phyloP scores from a whole-genome alignment of 1,140 invertebrate species.

The Aphelenchoides fujianensis region DNA sequence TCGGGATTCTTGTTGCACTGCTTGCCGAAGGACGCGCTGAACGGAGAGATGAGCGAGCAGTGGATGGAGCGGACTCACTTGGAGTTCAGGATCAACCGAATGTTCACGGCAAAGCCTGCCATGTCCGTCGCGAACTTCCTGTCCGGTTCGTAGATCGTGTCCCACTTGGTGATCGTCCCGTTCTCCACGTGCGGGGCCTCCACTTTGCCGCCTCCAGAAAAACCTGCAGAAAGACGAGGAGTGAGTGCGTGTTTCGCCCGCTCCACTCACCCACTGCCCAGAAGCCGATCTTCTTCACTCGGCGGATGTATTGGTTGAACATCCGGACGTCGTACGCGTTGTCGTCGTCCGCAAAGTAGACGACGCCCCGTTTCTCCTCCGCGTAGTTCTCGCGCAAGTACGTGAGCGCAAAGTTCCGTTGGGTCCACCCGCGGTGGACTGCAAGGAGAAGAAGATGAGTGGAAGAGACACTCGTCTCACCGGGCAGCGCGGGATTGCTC shows the following conservation, averaged over 20 bases:
- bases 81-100: slow-evolving; percentile 53
- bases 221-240: slow-evolving; percentile 2
- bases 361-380: slow-evolving; percentile 19
- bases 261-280: slow-evolving; percentile 30
- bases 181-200: slow-evolving; percentile 36
- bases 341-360: slow-evolving; percentile 33
- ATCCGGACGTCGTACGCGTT: slow-evolving; percentile 23
- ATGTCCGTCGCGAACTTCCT: too few relatives aligned
- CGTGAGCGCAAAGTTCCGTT: slow-evolving; percentile 21
- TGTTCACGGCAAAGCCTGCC: slow-evolving; percentile 33
- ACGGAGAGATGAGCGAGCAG: too few relatives aligned
- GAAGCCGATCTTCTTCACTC: slow-evolving; percentile 27
- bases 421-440: slow-evolving; percentile 35
- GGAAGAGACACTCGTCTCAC: background rate
- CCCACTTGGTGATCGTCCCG: slow-evolving; percentile 23
- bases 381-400: slow-evolving; percentile 13
- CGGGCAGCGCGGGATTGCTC: slow-evolving; percentile 10
- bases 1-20: background rate
- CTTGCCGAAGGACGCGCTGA: too few relatives aligned
- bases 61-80: too few relatives aligned
- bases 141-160: slow-evolving; percentile 28
- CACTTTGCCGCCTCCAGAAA: slow-evolving; percentile 20
- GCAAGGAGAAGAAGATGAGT: background rate
- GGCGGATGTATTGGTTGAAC: slow-evolving; percentile 29
- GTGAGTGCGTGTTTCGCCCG: background rate